Conservation (phyloP, 2,113 vertebrate species). For the Setophaga coronata region DNA sequence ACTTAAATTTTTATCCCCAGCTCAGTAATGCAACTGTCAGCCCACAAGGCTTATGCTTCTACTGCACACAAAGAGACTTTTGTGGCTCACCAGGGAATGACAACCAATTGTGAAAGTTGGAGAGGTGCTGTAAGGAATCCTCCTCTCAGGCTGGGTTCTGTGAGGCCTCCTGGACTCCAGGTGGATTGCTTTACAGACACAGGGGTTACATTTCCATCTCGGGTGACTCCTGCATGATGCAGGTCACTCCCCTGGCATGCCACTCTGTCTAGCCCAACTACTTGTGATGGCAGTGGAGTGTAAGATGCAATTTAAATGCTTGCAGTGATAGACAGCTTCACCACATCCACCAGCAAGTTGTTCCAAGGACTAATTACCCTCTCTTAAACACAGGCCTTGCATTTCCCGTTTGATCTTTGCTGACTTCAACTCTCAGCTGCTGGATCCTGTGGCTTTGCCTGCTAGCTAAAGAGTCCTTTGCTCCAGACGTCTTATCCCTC, state of each 20-base stretch:
- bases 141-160: rapidly evolving
- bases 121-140: neutral
- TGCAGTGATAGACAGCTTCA: neutral
- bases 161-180: neutral
- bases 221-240: rapidly evolving
- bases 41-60: neutral
- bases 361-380: slow-evolving; percentile 28
- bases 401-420: slow-evolving; percentile 24
- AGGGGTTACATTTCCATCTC: rapidly evolving
- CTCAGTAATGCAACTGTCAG: neutral
- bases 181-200: neutral
- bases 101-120: neutral
- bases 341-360: neutral
- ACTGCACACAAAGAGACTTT: neutral
- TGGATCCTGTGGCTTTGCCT: neutral
- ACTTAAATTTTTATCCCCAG: neutral
- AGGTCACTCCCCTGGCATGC: neutral
- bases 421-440: neutral
- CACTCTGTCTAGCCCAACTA: neutral
- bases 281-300: neutral
- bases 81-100: neutral
- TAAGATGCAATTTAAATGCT: neutral
- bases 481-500: slow-evolving; percentile 52
- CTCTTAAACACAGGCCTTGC: neutral
- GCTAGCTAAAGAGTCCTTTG: neutral